Conservation (phyloP, 2,888 invertebrate genomes). For the Rhingia rostrata region DNA sequence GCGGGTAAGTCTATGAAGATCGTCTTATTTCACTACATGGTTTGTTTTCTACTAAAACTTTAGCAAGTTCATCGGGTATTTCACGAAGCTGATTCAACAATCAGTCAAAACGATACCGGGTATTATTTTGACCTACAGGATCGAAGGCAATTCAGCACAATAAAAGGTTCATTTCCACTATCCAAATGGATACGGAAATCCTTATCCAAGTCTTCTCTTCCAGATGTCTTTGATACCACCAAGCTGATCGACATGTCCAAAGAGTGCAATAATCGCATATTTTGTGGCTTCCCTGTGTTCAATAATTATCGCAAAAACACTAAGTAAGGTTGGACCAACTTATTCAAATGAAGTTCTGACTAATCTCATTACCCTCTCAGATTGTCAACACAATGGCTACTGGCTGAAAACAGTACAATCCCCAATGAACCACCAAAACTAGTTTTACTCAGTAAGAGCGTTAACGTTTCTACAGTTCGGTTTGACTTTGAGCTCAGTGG, state of each 20-base stretch:
- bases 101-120: slow-evolving; percentile 83
- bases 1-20: slow-evolving; percentile 81
- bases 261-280: slow-evolving; percentile 77
- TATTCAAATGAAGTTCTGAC: not conserved
- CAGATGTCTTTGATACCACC: slow-evolving; percentile 76
- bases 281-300: slow-evolving; percentile 80
- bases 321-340: slow-evolving; percentile 16
- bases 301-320: slow-evolving; percentile 78
- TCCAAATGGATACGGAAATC: not conserved
- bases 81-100: slow-evolving; percentile 80
- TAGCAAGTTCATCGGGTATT: slow-evolving; percentile 84
- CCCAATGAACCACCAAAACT: slow-evolving; percentile 76
- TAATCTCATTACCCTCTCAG: not conserved
- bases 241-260: slow-evolving; percentile 74
- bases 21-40: not conserved
- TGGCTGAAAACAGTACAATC: slow-evolving; percentile 75
- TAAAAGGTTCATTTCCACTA: slow-evolving; percentile 43
- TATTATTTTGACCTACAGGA: slow-evolving; percentile 84
- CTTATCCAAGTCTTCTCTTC: slow-evolving; percentile 7
- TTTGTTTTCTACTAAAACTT: not conserved
- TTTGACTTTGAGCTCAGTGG: slow-evolving; percentile 79
- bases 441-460: slow-evolving; percentile 73
- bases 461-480: slow-evolving; percentile 67
- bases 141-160: slow-evolving; percentile 75
- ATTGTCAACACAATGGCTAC: slow-evolving; percentile 77